Evolutionary conservation across 2,113 vertebrate species (phyloP), one percentile per base, ranked within the genome.

Genomic region (Illadopsis cleaveri): DNA sequence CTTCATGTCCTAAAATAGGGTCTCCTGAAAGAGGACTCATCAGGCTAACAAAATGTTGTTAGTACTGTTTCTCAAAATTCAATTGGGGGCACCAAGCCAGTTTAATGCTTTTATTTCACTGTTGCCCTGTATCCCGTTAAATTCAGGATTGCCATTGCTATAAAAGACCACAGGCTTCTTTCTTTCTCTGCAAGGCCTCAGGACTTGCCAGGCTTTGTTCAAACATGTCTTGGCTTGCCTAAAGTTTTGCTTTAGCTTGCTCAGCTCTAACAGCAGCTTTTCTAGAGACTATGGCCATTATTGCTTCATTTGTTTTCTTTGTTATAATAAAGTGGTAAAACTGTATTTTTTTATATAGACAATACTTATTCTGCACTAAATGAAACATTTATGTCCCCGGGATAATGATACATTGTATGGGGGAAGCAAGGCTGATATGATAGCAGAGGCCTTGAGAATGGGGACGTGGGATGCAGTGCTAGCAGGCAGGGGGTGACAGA

Each of bases 321-420:
- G 27, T 58, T 35, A 58, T 25, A 66, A 82, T 64, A 51, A 78
- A 2, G 15, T 16, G 18, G 21, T 51, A 79, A 90, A 87, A 2
- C 0, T 3, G 1, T 71, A 11, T 2, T 54, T 82, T 93, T 77
- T 60, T 38, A 60, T 53, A 53, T 24, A 57, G 45, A 77, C 47
- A 82, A 64, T n/a, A 57, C 37, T 90, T 86, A 86, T 48, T 80
- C 76, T 94, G 11, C 82, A 69, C 40, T 60, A 53, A 75, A 58
- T 38, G 12, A 64, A 87, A 17, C 80, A 60, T 82, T 85, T 79
- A 75, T 70, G 31, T 58, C 5, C 47, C 37, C 3, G 1, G 27
- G 30, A 57, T 68, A 76, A 56, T 14, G 61, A 75, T 30, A 24
- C 33, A 27, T 27, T 70, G 25, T 58, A 24, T 44, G 54, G 35